These are phyloP conservation scores for Ara ararauna DNA, from an alignment of 2,797 vertebrate species.

Conservation along the genomic window DNA sequence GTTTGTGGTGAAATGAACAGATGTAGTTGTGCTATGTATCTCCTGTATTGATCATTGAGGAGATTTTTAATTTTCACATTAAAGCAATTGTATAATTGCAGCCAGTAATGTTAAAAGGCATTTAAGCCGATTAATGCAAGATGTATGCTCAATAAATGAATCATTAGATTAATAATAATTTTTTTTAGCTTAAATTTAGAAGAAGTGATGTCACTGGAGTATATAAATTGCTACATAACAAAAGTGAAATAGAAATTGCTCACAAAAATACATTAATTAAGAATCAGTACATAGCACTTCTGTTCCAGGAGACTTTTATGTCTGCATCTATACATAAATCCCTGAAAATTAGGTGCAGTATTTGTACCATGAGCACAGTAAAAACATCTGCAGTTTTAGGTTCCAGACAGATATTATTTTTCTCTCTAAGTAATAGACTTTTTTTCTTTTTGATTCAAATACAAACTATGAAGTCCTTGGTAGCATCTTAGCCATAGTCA, in stretches of 20 bases:
- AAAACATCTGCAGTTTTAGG: background rate
- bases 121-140: background rate
- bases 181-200: constrained; percentile 16
- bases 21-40: background rate
- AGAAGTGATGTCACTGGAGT: background rate
- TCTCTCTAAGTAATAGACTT: background rate
- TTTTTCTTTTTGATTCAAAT: background rate
- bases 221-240: background rate
- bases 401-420: background rate
- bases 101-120: background rate
- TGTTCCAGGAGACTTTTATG: background rate
- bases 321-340: background rate
- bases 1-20: background rate
- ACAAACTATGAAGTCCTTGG: background rate
- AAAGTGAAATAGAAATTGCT: background rate
- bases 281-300: background rate
- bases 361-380: background rate
- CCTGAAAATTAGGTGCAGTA: background rate
- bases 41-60: background rate
- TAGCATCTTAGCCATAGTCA: background rate
- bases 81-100: background rate
- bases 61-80: constrained; percentile 15
- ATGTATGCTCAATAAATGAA: background rate
- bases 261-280: background rate
- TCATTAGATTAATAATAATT: background rate